Evolutionary conservation across 2,113 vertebrate species (phyloP).

Genomic region (Thalassoma bifasciatum): DNA sequence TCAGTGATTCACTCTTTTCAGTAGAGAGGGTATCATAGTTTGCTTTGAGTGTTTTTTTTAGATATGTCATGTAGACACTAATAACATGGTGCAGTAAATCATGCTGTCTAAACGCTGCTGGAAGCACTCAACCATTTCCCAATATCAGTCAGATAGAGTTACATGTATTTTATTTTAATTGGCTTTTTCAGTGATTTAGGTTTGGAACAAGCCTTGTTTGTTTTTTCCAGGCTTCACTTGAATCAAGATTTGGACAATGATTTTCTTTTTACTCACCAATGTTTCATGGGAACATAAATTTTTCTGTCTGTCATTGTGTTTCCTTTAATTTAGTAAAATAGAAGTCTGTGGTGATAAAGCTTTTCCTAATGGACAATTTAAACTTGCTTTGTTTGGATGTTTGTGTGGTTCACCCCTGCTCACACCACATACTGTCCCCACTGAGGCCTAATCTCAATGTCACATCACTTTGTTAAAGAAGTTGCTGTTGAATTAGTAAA

Average conservation of each 20-base stretch:
- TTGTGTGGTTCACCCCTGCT: no score
- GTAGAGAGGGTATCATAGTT: slow-evolving; percentile 4
- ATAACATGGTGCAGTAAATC: not conserved
- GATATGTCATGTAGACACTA: not conserved
- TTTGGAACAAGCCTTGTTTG: not conserved
- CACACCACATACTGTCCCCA: not conserved
- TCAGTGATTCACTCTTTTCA: slow-evolving; percentile 19
- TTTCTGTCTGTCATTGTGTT: no score
- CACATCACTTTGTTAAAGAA: no score
- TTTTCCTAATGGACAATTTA: no score
- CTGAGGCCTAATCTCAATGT: no score
- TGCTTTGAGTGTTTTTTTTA: not conserved
- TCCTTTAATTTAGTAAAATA: no score
- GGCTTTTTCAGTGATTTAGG: not conserved
- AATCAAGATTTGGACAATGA: not conserved
- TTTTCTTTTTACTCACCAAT: no score
- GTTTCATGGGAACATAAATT: not conserved
- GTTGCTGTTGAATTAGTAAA: no score
- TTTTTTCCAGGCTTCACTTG: not conserved
- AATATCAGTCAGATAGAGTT: slow-evolving; percentile 18
- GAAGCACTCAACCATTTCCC: slow-evolving; percentile 17
- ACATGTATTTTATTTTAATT: not conserved
- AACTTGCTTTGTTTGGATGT: no score
- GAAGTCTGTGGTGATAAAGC: no score
- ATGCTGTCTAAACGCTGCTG: slow-evolving; percentile 8